Evolutionary conservation across 2,888 invertebrate genomes (phyloP).

Genomic region (Punctoribates punctum): DNA sequence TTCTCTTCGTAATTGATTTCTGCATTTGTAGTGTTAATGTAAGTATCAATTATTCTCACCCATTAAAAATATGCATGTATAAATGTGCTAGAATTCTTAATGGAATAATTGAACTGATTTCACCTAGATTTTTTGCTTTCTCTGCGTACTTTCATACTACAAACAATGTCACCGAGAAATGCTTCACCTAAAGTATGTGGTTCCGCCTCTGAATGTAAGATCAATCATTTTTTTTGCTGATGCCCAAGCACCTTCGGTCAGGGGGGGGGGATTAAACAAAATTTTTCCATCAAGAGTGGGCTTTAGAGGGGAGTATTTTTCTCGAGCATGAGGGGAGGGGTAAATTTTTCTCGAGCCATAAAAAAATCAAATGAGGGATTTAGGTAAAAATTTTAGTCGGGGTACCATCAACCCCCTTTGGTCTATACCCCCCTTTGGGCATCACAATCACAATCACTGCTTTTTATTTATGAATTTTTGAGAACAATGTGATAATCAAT

Average conservation of each 20-base stretch:
- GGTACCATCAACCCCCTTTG: too few species aligned
- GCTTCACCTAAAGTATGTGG: slow-evolving; percentile 11
- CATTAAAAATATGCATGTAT: neutral
- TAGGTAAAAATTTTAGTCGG: too few species aligned
- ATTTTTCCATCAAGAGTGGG: too few species aligned
- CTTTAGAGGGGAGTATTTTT: too few species aligned
- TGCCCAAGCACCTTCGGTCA: too few species aligned
- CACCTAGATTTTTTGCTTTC: slow-evolving; percentile 5
- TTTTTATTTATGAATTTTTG: neutral
- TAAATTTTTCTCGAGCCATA: too few species aligned
- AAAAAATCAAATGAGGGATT: too few species aligned
- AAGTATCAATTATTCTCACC: slow-evolving; percentile 25
- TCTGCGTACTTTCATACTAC: slow-evolving; percentile 21
- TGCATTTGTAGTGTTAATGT: slow-evolving; percentile 45
- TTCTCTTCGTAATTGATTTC: slow-evolving; percentile 45
- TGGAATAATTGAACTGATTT: neutral
- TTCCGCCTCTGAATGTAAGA: neutral
- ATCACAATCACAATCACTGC: too few species aligned
- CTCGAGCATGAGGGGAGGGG: too few species aligned
- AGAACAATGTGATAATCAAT: too few species aligned
- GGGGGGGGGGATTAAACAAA: too few species aligned
- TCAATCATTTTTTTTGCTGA: neutral
- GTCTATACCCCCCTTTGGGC: too few species aligned
- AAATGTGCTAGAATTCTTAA: neutral
- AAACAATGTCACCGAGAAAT: slow-evolving; percentile 18